Evolutionary conservation across 1,140 invertebrate species (phyloP).

Genomic region (Euura saliciscinereae): DNA sequence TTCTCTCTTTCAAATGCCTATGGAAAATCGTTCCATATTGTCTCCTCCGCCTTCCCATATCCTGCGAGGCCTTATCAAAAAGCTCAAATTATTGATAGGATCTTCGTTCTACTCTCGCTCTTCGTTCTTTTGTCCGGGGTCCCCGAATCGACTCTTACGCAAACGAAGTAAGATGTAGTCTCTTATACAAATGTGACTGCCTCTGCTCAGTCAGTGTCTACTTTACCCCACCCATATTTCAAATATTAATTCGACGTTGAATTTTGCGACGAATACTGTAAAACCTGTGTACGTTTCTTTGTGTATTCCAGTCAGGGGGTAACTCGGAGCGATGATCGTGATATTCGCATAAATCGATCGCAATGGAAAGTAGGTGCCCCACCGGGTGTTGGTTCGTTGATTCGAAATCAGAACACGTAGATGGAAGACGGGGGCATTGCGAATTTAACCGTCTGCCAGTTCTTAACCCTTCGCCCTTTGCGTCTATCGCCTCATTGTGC

Average conservation of each 20-base stretch:
- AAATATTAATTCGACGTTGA: too few species aligned
- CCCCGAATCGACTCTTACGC: neutral
- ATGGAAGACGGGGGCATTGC: neutral
- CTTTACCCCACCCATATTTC: neutral
- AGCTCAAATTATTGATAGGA: conserved; percentile 7
- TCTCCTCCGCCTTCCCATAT: neutral
- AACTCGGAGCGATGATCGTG: too few species aligned
- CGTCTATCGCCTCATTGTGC: neutral
- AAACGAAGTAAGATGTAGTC: neutral
- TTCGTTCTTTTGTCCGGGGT: neutral
- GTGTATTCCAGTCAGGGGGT: too few species aligned
- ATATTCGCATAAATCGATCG: too few species aligned
- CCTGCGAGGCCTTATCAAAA: neutral
- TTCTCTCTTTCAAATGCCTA: neutral
- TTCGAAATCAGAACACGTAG: neutral
- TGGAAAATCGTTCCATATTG: conserved; percentile 5
- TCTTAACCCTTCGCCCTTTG: neutral
- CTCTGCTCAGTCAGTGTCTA: neutral
- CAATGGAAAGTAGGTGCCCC: too few species aligned
- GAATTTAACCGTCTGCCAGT: neutral
- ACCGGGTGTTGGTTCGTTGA: neutral
- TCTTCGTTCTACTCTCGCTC: neutral
- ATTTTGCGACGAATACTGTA: too few species aligned
- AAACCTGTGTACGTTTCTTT: too few species aligned
- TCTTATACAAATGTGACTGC: neutral